Evolutionary conservation across 2,113 vertebrate species (phyloP).

Genomic region (Eulacestoma nigropectus): DNA sequence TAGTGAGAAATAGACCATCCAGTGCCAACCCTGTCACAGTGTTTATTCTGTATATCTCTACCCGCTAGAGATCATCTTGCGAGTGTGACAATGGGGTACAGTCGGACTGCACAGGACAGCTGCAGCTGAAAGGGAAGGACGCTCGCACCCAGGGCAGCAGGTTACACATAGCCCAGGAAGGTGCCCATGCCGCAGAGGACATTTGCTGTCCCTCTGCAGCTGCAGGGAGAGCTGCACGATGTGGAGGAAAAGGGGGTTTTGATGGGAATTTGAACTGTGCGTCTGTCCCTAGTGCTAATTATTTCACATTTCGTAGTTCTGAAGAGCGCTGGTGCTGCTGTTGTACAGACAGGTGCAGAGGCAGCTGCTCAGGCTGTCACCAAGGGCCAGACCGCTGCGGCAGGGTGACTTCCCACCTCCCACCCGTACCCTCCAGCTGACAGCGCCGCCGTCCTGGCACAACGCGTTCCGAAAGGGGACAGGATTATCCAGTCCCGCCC

Average conservation of each 20-base stretch:
- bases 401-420: fast-evolving
- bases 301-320: neutral
- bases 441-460: fast-evolving
- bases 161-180: neutral
- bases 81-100: too few relatives aligned
- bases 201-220: neutral
- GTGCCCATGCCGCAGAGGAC: neutral
- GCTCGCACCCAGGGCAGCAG: neutral
- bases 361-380: neutral
- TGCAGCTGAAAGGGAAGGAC: fast-evolving
- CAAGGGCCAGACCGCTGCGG: fast-evolving
- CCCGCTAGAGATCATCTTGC: neutral
- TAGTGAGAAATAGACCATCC: neutral
- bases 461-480: neutral
- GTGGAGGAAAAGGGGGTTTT: neutral
- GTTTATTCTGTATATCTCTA: neutral
- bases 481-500: fast-evolving
- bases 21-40: neutral
- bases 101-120: neutral
- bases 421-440: fast-evolving
- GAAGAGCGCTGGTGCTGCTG: neutral
- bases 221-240: neutral
- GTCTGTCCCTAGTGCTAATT: neutral
- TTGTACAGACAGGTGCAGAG: neutral
- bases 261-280: neutral